Evolutionary conservation across 2,113 vertebrate genomes (phyloP).

Genomic region (Lophotis ruficrista): DNA sequence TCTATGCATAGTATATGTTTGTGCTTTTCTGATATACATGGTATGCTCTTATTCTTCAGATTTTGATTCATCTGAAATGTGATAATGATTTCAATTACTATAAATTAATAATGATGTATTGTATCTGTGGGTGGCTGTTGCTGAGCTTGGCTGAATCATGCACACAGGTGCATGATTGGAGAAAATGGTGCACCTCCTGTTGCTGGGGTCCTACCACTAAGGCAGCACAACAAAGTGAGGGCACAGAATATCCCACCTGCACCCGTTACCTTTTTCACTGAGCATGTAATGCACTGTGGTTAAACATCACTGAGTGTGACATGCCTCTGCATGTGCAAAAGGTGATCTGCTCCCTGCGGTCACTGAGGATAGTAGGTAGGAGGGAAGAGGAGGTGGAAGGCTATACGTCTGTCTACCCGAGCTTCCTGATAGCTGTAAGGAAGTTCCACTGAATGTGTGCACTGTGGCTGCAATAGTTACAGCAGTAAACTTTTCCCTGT

Average conservation of each 20-base stretch:
- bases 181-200: background rate
- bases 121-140: background rate
- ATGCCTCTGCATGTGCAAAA: background rate
- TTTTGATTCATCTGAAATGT: background rate
- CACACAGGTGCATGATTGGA: background rate
- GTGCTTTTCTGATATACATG: background rate
- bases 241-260: background rate
- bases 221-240: background rate
- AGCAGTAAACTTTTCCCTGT: background rate
- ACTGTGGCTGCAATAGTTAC: background rate
- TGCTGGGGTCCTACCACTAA: background rate
- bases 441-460: background rate
- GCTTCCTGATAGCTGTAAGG: background rate
- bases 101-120: background rate
- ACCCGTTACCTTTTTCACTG: background rate
- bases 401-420: background rate
- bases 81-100: background rate
- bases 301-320: background rate
- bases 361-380: background rate
- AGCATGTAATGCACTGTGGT: rapidly evolving
- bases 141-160: background rate
- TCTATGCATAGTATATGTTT: background rate
- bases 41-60: background rate
- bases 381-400: background rate
- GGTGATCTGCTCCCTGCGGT: background rate